Evolutionary conservation across 2,113 vertebrate species (phyloP).

Genomic region (Hippocampus barbouri): DNA sequence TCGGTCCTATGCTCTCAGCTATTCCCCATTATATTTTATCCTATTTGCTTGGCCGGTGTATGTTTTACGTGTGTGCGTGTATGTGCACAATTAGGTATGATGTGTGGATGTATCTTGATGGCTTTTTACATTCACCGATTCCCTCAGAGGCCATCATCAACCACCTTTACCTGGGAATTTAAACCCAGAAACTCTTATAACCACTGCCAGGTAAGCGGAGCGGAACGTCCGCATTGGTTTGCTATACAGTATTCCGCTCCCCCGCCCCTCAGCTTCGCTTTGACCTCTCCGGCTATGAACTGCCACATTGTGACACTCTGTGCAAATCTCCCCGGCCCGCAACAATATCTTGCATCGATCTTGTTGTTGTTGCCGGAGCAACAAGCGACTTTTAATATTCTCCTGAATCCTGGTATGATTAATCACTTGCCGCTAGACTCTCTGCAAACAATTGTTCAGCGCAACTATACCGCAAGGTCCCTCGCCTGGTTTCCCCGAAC

Average conservation of each 20-base stretch:
- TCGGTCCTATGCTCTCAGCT: constrained; percentile 17
- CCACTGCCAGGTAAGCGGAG: constrained; percentile 70
- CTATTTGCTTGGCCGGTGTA: not conserved
- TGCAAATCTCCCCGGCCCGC: constrained; percentile 5
- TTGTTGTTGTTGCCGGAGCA: not conserved
- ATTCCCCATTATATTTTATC: not conserved
- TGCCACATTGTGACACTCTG: constrained; percentile 14
- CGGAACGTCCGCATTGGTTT: constrained; percentile 15
- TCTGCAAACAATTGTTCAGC: constrained; percentile 24
- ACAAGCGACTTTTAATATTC: not conserved
- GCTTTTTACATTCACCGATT: constrained; percentile 39
- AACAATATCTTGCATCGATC: constrained; percentile 12
- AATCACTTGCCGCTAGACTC: constrained; percentile 30
- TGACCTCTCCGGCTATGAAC: constrained; percentile 24
- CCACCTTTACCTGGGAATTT: constrained; percentile 74
- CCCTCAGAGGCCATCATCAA: constrained; percentile 66
- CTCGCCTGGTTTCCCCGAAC: constrained; percentile 6
- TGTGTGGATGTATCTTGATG: constrained; percentile 39
- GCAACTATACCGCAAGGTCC: not conserved
- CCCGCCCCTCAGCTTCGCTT: constrained; percentile 34
- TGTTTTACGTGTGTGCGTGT: too few relatives aligned
- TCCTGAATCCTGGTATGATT: constrained; percentile 35
- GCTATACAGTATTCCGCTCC: constrained; percentile 21
- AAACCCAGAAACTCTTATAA: constrained; percentile 71
- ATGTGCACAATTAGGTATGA: not conserved